Evolutionary conservation across 2,888 invertebrate genomes (phyloP).

Genomic region (Volucella inanis): DNA sequence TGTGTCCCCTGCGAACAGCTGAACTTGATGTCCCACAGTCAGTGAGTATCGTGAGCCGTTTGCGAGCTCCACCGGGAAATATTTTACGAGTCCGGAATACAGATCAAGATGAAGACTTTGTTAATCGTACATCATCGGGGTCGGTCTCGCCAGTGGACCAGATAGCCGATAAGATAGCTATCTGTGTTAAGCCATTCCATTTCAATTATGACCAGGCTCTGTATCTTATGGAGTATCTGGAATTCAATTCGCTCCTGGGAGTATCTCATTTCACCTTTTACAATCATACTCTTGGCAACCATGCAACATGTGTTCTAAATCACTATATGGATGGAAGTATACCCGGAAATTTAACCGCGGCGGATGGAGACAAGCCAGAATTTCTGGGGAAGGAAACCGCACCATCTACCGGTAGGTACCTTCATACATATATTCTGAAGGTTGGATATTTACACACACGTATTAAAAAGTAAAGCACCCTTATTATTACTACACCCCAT

Average conservation of each 20-base stretch:
- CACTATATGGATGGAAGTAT: conserved; percentile 84
- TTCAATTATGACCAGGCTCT: conserved; percentile 93
- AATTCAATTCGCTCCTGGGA: conserved; percentile 92
- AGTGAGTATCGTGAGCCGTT: conserved; percentile 88
- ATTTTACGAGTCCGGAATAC: conserved; percentile 86
- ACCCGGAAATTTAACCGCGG: conserved; percentile 80
- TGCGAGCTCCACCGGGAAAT: conserved; percentile 86
- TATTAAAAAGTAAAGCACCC: conserved; percentile 3
- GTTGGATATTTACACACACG: no score
- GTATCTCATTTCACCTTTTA: conserved; percentile 95
- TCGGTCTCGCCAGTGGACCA: conserved; percentile 78
- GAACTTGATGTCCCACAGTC: conserved; percentile 86
- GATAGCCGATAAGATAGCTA: conserved; percentile 86
- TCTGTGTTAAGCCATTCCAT: conserved; percentile 96
- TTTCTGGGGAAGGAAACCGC: conserved; percentile 57
- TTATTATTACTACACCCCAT: conserved; percentile 30
- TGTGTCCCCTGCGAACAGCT: conserved; percentile 88
- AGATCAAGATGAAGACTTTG: conserved; percentile 83
- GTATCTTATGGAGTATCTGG: conserved; percentile 94
- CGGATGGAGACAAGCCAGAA: conserved; percentile 76
- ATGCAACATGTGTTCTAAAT: conserved; percentile 90
- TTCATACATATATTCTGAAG: neutral
- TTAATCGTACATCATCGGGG: conserved; percentile 64
- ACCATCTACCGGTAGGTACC: conserved; percentile 51
- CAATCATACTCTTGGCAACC: conserved; percentile 92